Base-by-base conservation (phyloP, 2,888 invertebrate species). In the Lycaena phlaeas region DNA sequence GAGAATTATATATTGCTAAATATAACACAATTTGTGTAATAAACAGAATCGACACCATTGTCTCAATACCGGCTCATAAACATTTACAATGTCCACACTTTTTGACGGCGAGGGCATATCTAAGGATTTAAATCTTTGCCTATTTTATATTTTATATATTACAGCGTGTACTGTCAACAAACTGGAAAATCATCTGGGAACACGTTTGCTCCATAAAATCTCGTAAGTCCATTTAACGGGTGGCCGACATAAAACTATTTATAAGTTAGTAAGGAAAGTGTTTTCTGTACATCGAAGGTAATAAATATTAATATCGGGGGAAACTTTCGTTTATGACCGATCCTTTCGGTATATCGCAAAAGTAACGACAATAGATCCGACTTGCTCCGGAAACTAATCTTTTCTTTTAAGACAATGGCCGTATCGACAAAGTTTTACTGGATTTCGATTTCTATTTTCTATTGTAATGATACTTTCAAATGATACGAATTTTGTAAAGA, bases 231-330 rank as follows among this genome's bases (percentile, higher is more conserved):
- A 64, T 75, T 69, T 73, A 68, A 75, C 69, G 73, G 72, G 73
- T 71, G 69, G 71, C 64, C 65, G 53, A 61, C 64, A 64, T 74
- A 73, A 75, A 74, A 73, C 74, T 78, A 81, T 81, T 81, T 78
- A 73, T 81, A 77, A 68, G 61, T 58, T 55, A 50, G 53, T 52
- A 63, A 63, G 62, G 66, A 72, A 69, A 75, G 68, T 73, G 68
- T 72, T 70, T 59, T 46, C 41, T 43, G 59, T 64, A 66, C 61
- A 66, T 66, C 64, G 59, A 50, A 59, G 59, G 69, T 61, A 68
- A 73, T 82, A 78, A 79, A 79, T 79, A 75, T 75, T 77, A 78
- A 76, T 79, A 77, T 66, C 50, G 60, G 47, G 54, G 59, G 54
- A 59, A 76, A 74, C 60, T 78, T 78, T 75, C 64, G 62, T 70